Evolutionary conservation across 2,888 invertebrate genomes (phyloP).

Genomic region (Hypena proboscidalis): DNA sequence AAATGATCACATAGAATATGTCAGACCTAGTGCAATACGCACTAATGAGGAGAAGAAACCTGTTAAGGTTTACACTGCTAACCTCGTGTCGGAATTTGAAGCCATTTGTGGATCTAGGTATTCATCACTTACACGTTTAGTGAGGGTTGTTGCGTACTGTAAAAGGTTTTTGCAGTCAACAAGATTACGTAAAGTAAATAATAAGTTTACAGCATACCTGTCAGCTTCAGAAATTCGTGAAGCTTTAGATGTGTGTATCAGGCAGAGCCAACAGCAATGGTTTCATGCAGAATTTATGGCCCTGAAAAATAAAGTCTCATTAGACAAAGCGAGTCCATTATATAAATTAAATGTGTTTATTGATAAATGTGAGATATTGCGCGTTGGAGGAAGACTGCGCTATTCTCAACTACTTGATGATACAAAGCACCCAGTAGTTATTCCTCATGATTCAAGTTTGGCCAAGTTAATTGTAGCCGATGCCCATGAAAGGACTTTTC

Average conservation of each 20-base stretch:
- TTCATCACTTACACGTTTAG: background rate
- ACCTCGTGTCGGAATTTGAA: background rate
- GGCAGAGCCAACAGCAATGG: background rate
- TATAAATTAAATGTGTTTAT: slow-evolving; percentile 1
- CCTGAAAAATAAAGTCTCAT: background rate
- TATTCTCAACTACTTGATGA: background rate
- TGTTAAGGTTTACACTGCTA: background rate
- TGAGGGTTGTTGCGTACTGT: slow-evolving; percentile 1
- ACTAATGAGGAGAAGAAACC: background rate
- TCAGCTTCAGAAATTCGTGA: background rate
- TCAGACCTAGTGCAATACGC: background rate
- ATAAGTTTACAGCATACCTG: background rate
- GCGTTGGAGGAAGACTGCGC: too few relatives aligned
- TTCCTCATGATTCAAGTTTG: background rate
- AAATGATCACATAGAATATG: background rate
- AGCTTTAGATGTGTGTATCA: background rate
- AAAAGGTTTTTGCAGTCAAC: background rate
- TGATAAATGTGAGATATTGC: too few relatives aligned
- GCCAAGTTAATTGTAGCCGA: too few relatives aligned
- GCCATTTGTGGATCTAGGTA: background rate
- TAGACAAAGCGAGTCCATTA: slow-evolving; percentile 1
- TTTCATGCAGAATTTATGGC: background rate
- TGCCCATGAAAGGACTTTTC: too few relatives aligned
- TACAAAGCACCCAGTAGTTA: background rate
- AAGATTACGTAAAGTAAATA: background rate